Evolutionary conservation across 2,113 vertebrate genomes (phyloP), one percentile per base, ranked within the genome.

Genomic region (Philantomba maxwellii): DNA sequence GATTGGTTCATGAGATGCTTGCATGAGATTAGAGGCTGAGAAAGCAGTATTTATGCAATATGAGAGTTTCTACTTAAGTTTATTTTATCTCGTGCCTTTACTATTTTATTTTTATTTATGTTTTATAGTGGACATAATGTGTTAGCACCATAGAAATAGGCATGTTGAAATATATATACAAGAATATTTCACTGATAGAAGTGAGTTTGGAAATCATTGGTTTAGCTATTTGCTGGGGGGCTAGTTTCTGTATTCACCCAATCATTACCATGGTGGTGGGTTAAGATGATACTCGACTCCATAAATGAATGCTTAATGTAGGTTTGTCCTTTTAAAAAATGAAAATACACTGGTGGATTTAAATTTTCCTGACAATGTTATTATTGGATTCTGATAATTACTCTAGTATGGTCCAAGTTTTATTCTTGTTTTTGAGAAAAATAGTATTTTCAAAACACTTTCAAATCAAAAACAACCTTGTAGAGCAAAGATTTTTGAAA

Each of bases 391-490:
- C 49, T 66, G 6, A 58, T 91, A 57, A 39, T 95, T 60, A 77
- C 51, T 89, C 87, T 93, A 45, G 12, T 85, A 11, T 93, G 17
- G 75, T 82, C 6, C 80, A 73, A 93, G 47, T 95, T 93, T 93
- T 73, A 73, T 91, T 93, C 21, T 95, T 91, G 15, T 81, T 87
- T 93, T 95, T 82, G 45, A 94, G 58, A 81, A 93, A 88, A 62
- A 64, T 81, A 62, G 16, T 36, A 36, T 82, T 97, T 75, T 86
- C 57, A 94, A 94, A 91, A 80, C 91, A 94, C 70, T 97, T 94
- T 43, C 2, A 93, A 49, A 26, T 91, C 17, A 92, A 62, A 94
- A 93, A 70, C 49, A 73, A 81, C 25, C 43, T 6, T 85, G 17
- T 81, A 95, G 49, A 94, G 16, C 45, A 91, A 47, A 94, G 39